These are phyloP conservation scores for Periphyllus acericola DNA, from an alignment of 2,888 invertebrate species.

Conservation along the genomic window DNA sequence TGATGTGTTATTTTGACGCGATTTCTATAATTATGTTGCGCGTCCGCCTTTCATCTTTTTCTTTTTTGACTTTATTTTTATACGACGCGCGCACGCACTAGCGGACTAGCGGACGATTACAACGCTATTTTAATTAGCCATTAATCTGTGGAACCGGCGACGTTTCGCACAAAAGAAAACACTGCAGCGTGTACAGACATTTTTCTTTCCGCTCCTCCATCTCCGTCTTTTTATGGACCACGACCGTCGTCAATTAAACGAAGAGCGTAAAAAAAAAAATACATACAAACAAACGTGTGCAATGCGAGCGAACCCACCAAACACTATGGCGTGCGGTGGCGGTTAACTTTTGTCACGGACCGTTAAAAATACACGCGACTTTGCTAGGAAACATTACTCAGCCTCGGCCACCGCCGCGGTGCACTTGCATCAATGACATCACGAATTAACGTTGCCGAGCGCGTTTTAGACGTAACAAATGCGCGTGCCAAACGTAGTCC, in stretches of 20 bases:
- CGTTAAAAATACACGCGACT: conserved; percentile 44
- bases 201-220: not conserved
- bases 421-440: conserved; percentile 47
- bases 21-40: conserved; percentile 54
- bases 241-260: conserved; percentile 52
- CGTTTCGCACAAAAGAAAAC: conserved; percentile 60
- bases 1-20: conserved; percentile 58
- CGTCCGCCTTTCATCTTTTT: conserved; percentile 53
- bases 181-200: not conserved
- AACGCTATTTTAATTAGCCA: conserved; percentile 60
- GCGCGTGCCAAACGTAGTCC: conserved; percentile 44
- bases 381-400: conserved; percentile 12
- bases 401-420: not conserved
- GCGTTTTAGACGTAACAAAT: conserved; percentile 28
- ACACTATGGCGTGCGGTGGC: not conserved
- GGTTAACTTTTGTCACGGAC: conserved; percentile 49
- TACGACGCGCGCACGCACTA: not conserved
- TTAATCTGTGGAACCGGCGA: conserved; percentile 59
- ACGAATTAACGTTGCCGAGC: conserved; percentile 32
- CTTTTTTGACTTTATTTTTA: conserved; percentile 6
- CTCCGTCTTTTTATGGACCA: conserved; percentile 38
- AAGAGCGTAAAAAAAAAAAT: not conserved
- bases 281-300: too few relatives aligned
- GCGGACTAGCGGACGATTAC: conserved; percentile 20
- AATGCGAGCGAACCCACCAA: not conserved